Evolutionary conservation across 2,888 invertebrate genomes (phyloP), one percentile per base, ranked within the genome.

Genomic region (Chloroclysta siterata): DNA sequence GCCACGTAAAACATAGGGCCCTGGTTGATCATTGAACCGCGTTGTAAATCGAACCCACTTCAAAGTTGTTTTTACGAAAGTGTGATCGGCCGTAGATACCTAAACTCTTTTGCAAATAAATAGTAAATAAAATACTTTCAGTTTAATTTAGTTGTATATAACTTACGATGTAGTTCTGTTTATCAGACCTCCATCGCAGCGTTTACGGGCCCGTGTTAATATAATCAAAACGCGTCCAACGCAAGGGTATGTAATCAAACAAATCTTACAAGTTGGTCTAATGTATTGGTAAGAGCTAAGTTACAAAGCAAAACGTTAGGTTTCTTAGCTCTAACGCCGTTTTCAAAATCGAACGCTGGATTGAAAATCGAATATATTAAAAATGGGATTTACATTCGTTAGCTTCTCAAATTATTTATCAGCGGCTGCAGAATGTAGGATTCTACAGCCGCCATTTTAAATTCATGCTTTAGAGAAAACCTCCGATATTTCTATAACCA

Each of bases 211-310:
- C 46, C 62, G 57, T 70, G 68, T 68, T 65, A 75, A 73, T 68
- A 66, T 72, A 72, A 73, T 73, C 72, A 70, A 72, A 75, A 68
- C 78, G 75, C 74, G 74, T 76, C 69, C 10, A 63, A 72, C 66
- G 36, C 36, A 8, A 62, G 70, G 60, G 55, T 71, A 72, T 74
- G 71, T 76, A 76, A 76, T 77, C 76, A 77, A 76, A 78, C 74
- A 78, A 76, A 76, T 76, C 65, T 73, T 72, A 72, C 71, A 73
- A 77, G 75, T 76, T 77, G 68, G 71, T 73, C 74, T 75, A 60
- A 53, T 51, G 51, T 59, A n/a, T n/a, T n/a, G n/a, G n/a, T n/a
- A n/a, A n/a, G n/a, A n/a, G 22, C 22, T 22, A 22, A 22, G 22
- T 22, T 22, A 22, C 22, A 3, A 22, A 22, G 22, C 22, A 22